A percentile compares a stretch with the other conserved stretches of the same genome.
Evolutionary conservation across 1,140 invertebrate genomes (phyloP).

Genomic region (Melanaphis sacchari): DNA sequence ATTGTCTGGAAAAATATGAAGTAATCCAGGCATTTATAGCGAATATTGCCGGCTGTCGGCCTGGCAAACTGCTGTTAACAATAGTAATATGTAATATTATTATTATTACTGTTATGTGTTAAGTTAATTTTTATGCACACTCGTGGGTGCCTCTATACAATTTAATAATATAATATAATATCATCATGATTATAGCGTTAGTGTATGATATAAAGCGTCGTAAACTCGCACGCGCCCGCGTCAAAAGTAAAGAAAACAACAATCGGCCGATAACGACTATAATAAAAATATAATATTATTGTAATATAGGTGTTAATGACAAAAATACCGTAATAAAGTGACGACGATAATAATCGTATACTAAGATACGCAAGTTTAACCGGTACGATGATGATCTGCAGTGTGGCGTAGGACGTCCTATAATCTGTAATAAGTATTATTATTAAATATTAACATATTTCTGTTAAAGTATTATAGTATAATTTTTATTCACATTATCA

Average conservation of each 20-base stretch:
- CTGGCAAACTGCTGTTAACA: background rate
- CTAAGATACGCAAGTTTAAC: background rate
- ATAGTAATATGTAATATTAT: background rate
- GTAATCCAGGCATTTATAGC: background rate
- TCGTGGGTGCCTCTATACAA: background rate
- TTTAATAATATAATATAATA: background rate
- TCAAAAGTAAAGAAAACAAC: background rate
- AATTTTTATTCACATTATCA: background rate
- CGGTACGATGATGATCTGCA: background rate
- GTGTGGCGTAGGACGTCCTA: too few relatives aligned
- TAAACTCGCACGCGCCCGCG: background rate
- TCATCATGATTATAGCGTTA: background rate
- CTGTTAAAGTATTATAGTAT: too few relatives aligned
- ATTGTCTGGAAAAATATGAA: fast-evolving
- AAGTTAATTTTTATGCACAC: background rate
- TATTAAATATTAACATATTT: too few relatives aligned
- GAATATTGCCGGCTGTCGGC: background rate
- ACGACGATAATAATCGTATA: background rate
- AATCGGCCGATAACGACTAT: slow-evolving; percentile 36
- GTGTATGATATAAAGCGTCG: background rate
- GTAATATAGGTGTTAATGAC: background rate
- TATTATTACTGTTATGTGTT: background rate
- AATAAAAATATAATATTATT: background rate
- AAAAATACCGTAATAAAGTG: background rate
- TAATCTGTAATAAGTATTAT: too few relatives aligned